These are phyloP conservation scores for Paraplagusia blochii DNA, from an alignment of 2,113 vertebrate genomes.

Conservation along the genomic window DNA sequence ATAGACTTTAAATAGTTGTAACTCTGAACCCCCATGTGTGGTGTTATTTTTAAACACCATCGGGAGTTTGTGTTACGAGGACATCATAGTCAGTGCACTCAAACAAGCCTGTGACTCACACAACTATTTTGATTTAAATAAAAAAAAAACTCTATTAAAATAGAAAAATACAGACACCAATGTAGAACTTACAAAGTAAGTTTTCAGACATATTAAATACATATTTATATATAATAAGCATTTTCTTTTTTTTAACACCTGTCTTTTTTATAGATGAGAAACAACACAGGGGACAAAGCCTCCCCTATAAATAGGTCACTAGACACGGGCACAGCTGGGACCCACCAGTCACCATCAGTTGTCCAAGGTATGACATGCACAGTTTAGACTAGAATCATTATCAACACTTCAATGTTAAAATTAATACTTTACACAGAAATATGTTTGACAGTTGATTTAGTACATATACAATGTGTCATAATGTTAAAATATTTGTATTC, in stretches of 20 bases:
- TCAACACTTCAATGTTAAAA: background rate
- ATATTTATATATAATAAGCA: too few species aligned
- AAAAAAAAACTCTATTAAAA: background rate
- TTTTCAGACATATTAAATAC: too few species aligned
- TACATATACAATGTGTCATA: too few species aligned
- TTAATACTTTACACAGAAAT: too few species aligned
- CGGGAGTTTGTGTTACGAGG: slow-evolving; percentile 39
- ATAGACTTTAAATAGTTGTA: slow-evolving; percentile 26
- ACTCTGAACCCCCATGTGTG: background rate
- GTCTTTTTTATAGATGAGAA: slow-evolving; percentile 27
- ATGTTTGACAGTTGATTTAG: too few species aligned
- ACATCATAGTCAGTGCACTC: slow-evolving; percentile 1
- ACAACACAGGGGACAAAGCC: slow-evolving; percentile 30
- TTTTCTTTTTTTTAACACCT: background rate
- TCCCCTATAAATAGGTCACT: slow-evolving; percentile 39
- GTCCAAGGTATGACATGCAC: slow-evolving; percentile 51
- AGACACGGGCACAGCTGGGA: slow-evolving; percentile 18
- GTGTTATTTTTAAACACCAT: slow-evolving; percentile 55
- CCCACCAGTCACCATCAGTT: slow-evolving; percentile 31
- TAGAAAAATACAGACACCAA: too few species aligned
- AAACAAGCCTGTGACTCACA: background rate
- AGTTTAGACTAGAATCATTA: background rate
- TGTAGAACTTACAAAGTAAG: too few species aligned
- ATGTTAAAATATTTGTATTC: too few species aligned
- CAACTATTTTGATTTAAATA: background rate